Evolutionary conservation across 2,113 vertebrate genomes (phyloP), one percentile per base, ranked within the genome.

Genomic region (Chaenocephalus aceratus): DNA sequence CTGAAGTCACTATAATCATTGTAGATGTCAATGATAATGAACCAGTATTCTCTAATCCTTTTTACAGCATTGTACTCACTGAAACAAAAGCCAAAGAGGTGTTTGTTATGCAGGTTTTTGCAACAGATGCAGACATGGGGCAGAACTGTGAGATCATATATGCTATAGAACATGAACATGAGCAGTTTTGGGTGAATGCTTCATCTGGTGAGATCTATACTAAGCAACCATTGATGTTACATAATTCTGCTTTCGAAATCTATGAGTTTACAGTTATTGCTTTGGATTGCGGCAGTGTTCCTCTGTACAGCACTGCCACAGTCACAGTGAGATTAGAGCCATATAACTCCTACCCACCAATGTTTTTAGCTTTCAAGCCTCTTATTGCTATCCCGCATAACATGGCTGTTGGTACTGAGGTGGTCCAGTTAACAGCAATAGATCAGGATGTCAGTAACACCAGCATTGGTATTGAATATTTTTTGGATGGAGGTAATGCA

Each of bases 1-100:
- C 94, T 16, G 93, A 95, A 1, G 90, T 95, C 64, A 94, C 80
- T 18, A 86, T 95, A 26, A 10, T 89, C 14, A 75, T 95, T 53
- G 81, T 68, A 76, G 95, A 96, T 15, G 45, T 94, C 23, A 96
- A 96, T 45, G 95, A 96, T 78, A 96, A 95, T 16, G 60, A 34
- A 30, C 95, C 95, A 21, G 69, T 92, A 21, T 96, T 95, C 90
- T 80, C 75, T 30, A 71, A 92, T 80, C 9, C 67, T 26, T 73
- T 54, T 11, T 94, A 94, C 61, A 72, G 26, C 0, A 12, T 75
- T 36, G 81, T 83, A 11, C 67, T 95, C 12, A 84, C 90, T 36
- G 94, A 95, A 86, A 90, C 90, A 4, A 81, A 80, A 71, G 76
- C 72, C 1, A 36, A 72, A 70, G 89, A 91, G 2, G 75, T 86